phyloP scores from a whole-genome alignment of 2,888 invertebrate species.

The Patella ulyssiponensis region DNA sequence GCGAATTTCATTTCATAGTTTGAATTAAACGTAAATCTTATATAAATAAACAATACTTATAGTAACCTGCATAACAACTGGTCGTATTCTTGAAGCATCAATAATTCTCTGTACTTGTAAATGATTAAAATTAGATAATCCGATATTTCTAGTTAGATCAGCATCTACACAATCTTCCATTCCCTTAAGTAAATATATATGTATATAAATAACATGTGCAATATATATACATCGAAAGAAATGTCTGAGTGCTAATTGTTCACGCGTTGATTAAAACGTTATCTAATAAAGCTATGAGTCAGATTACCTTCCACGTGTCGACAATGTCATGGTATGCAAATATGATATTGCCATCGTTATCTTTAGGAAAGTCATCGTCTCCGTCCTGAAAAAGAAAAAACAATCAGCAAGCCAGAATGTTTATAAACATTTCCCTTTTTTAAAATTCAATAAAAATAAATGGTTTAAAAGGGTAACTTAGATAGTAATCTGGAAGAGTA shows the following conservation, averaged over 20 bases:
- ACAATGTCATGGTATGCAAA: conserved; percentile 26
- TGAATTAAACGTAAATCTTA: no score
- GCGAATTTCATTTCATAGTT: no score
- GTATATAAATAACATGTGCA: not conserved
- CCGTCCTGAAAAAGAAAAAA: conserved; percentile 15
- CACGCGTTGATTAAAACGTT: no score
- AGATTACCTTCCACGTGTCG: conserved; percentile 59
- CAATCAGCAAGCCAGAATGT: no score
- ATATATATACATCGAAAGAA: no score
- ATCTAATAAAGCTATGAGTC: no score
- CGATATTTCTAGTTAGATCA: conserved; percentile 82
- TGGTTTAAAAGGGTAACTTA: not conserved
- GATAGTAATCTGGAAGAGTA: not conserved
- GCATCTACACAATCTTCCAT: conserved; percentile 81
- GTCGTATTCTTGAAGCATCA: conserved; percentile 73
- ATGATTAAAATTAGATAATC: conserved; percentile 87
- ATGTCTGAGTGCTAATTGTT: no score
- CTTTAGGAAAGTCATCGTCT: conserved; percentile 26
- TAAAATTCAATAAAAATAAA: not conserved
- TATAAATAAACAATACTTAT: no score
- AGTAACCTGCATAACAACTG: conserved; percentile 71
- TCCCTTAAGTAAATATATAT: conserved; percentile 44
- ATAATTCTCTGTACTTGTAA: conserved; percentile 81
- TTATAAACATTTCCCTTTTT: no score
- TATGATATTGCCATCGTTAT: conserved; percentile 23